A percentile compares a stretch with the other conserved stretches of the same genome.
Conservation (phyloP, 64 coral and sea anemone species). For the Actinia tenebrosa region DNA sequence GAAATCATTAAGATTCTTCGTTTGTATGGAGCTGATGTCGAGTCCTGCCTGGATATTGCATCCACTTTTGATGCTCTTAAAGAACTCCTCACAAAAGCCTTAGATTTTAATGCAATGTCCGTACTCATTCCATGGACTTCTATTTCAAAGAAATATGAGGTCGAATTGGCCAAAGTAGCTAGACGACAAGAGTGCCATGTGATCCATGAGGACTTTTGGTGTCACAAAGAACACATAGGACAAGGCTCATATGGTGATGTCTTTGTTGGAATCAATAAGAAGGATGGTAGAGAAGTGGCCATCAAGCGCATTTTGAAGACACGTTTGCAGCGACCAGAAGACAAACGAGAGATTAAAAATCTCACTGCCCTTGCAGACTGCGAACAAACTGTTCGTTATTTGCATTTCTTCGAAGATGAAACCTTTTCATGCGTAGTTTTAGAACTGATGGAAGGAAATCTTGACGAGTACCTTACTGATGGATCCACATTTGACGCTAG, state of each 20-base stretch:
- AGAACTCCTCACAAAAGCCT: not conserved
- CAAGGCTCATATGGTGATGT: no score
- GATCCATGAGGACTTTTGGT: no score
- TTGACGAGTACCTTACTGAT: slow-evolving; percentile 15
- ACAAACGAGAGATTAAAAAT: no score
- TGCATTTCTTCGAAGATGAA: no score
- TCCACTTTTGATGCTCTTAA: not conserved
- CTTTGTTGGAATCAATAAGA: no score
- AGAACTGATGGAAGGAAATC: slow-evolving; percentile 10
- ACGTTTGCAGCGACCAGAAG: no score
- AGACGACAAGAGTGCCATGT: not conserved
- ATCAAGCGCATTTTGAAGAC: not conserved
- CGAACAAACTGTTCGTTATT: no score
- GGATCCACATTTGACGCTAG: not conserved
- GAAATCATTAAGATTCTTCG: not conserved
- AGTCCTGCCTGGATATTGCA: not conserved
- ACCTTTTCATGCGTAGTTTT: no score
- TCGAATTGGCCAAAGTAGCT: slow-evolving; percentile 8
- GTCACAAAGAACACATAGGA: no score
- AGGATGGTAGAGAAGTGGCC: slow-evolving; percentile 9
- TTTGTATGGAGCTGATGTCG: not conserved
- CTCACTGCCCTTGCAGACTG: no score
- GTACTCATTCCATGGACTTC: not conserved
- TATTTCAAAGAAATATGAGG: not conserved
- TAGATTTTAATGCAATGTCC: no score